Percentiles rank a stretch among this genome's conserved stretches.
phyloP scores from a whole-genome alignment of 2,888 invertebrate genomes.

The Clitarchus hookeri region DNA sequence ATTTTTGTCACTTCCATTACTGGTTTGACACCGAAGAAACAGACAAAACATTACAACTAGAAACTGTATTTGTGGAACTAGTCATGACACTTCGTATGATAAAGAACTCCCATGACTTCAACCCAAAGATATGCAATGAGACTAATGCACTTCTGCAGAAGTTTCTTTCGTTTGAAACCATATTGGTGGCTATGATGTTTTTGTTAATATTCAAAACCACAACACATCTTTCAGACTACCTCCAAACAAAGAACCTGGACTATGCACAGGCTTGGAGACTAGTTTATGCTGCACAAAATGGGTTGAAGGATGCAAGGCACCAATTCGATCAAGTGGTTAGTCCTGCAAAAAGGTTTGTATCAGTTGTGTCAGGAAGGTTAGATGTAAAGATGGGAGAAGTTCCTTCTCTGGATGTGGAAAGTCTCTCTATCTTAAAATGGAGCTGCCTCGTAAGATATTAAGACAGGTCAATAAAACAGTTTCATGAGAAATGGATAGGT shows the following conservation, averaged over 20 bases:
- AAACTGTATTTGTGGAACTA: background rate
- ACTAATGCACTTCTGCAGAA: background rate
- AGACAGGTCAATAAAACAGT: background rate
- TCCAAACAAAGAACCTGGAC: background rate
- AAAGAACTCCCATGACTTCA: background rate
- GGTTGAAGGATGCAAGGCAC: background rate
- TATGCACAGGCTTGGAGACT: background rate
- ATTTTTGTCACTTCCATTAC: background rate
- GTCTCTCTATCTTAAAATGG: background rate
- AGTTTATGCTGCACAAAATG: background rate
- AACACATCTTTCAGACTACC: constrained; percentile 10
- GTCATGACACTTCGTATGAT: background rate
- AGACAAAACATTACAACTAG: background rate
- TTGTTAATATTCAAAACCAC: background rate
- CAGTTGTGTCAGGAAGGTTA: background rate
- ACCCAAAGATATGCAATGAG: constrained; percentile 3
- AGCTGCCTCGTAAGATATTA: background rate
- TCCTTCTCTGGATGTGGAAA: background rate
- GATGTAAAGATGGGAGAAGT: background rate
- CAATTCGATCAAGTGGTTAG: background rate
- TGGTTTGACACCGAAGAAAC: background rate
- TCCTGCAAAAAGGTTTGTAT: background rate
- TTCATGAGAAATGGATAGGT: background rate
- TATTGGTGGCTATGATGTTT: constrained; percentile 12
- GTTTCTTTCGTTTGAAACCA: no score